Conservation (phyloP, 2,797 vertebrate genomes). For the Sphenopsis melanotis region DNA sequence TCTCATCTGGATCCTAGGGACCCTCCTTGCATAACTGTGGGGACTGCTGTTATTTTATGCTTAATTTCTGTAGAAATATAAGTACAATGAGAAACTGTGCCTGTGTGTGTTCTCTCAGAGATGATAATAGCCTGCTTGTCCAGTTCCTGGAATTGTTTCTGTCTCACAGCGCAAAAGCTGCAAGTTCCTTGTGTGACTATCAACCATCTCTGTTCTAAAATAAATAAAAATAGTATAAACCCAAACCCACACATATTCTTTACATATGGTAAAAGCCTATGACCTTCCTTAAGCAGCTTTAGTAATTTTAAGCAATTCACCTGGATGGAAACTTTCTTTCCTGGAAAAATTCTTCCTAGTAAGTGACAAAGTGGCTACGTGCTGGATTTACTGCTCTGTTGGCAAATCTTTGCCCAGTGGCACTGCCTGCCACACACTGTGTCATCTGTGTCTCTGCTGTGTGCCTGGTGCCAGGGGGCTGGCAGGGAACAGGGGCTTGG, state of each 20-base stretch:
- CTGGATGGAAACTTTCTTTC: not conserved
- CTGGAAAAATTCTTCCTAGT: not conserved
- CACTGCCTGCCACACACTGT: not conserved
- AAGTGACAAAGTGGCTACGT: not conserved
- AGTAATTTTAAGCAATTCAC: not conserved
- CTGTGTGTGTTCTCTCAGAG: not conserved
- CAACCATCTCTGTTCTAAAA: not conserved
- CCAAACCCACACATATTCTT: not conserved
- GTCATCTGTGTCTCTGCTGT: not conserved
- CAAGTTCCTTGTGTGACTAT: not conserved
- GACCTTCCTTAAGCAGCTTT: not conserved
- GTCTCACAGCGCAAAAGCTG: not conserved
- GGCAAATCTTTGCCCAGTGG: not conserved
- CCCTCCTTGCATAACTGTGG: not conserved
- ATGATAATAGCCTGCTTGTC: not conserved
- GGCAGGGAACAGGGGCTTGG: not conserved
- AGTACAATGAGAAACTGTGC: not conserved
- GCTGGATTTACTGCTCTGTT: not conserved
- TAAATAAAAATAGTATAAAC: not conserved
- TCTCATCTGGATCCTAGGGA: not conserved
- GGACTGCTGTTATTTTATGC: not conserved
- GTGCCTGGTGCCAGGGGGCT: not conserved
- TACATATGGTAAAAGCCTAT: not conserved
- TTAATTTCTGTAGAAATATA: not conserved
- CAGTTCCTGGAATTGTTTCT: constrained; percentile 40